Conservation (phyloP, 2,888 invertebrate genomes). For the Euplagia quadripunctaria region DNA sequence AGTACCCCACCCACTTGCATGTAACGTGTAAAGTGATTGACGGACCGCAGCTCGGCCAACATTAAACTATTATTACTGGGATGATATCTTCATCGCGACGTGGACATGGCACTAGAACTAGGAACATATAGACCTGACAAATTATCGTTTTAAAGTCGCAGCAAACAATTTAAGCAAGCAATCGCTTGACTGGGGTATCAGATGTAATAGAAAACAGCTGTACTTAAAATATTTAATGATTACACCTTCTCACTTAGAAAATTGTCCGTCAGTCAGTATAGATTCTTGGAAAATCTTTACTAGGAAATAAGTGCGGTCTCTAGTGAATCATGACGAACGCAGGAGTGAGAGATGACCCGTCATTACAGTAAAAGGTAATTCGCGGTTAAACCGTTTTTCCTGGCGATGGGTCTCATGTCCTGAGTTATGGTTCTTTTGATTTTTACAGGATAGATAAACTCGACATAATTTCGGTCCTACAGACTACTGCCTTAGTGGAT, state of each 20-base stretch:
- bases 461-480: too few species aligned
- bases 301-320: not conserved
- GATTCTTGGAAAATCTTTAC: not conserved
- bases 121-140: conserved; percentile 11
- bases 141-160: not conserved
- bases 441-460: too few species aligned
- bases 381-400: too few species aligned
- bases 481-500: too few species aligned
- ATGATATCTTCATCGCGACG: conserved; percentile 50
- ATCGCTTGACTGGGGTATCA: not conserved
- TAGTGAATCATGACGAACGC: too few species aligned
- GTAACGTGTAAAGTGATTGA: conserved; percentile 54
- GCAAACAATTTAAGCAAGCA: not conserved
- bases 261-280: not conserved
- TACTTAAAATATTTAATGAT: not conserved
- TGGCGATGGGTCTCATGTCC: too few species aligned
- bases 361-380: too few species aligned
- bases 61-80: conserved; percentile 45
- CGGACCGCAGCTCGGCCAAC: conserved; percentile 45
- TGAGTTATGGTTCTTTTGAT: too few species aligned
- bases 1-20: conserved; percentile 40
- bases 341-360: too few species aligned
- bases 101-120: conserved; percentile 25
- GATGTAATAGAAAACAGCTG: not conserved
- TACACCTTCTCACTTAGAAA: not conserved